These are phyloP conservation scores for Fistularia tabacaria DNA, from an alignment of 2,797 vertebrate species.

Conservation along the genomic window DNA sequence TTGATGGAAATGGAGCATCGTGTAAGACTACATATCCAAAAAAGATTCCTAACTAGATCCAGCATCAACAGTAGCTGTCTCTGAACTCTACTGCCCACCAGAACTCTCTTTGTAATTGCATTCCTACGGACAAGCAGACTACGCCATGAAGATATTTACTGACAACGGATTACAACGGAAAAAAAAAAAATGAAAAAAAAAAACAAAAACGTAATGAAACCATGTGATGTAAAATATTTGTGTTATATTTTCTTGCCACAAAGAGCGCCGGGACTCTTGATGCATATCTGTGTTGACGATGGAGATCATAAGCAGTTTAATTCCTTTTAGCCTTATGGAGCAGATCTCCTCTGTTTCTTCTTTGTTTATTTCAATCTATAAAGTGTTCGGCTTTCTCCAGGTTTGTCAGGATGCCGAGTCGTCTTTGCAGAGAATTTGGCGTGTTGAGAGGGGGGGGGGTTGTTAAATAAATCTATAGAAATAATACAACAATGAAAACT, in stretches of 20 bases:
- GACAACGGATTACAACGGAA: slow-evolving; percentile 58
- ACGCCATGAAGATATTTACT: slow-evolving; percentile 63
- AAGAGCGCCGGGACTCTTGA: slow-evolving; percentile 58
- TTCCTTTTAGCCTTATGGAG: slow-evolving; percentile 69
- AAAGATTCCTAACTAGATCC: slow-evolving; percentile 55
- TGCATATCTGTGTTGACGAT: slow-evolving; percentile 69
- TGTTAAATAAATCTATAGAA: not conserved
- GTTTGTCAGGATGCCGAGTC: slow-evolving; percentile 51
- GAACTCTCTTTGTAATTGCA: slow-evolving; percentile 69
- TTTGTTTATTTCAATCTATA: slow-evolving; percentile 49
- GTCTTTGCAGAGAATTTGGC: slow-evolving; percentile 50
- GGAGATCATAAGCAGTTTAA: slow-evolving; percentile 66
- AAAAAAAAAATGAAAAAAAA: slow-evolving; percentile 27
- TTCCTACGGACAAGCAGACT: slow-evolving; percentile 55
- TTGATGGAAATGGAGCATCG: slow-evolving; percentile 29
- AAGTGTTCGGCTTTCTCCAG: slow-evolving; percentile 61
- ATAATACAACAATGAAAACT: slow-evolving; percentile 44
- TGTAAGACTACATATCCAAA: slow-evolving; percentile 41
- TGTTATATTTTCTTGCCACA: slow-evolving; percentile 58
- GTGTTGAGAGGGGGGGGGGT: slow-evolving; percentile 29
- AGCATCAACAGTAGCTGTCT: slow-evolving; percentile 55
- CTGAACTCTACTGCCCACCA: slow-evolving; percentile 59
- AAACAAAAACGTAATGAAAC: slow-evolving; percentile 52
- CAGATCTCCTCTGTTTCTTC: slow-evolving; percentile 47
- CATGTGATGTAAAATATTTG: slow-evolving; percentile 69